Evolutionary conservation across 2,113 vertebrate genomes (phyloP), one percentile per base, ranked within the genome.

Genomic region (Leptobrachium ailaonicum): DNA sequence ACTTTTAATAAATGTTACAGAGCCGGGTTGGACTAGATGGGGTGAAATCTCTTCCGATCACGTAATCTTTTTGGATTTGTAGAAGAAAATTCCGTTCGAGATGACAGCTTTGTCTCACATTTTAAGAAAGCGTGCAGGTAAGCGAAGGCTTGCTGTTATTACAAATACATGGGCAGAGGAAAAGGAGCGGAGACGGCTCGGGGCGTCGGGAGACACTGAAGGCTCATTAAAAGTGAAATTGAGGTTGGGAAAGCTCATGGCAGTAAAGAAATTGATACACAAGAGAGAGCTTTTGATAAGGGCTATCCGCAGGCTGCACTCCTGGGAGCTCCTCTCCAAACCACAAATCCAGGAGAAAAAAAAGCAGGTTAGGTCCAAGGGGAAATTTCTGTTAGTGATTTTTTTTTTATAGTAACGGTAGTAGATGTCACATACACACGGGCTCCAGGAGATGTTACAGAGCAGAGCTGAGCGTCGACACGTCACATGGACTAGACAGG

Each of bases 161-260:
- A 7, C 11, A 60, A 3, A 60, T 14, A 60, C 56, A 11, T 54
- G 3, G 56, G 56, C 10, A 14, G 56, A 60, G 56, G 56, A 2
- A 12, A 11, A 12, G 6, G 4, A 60, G 53, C 44, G 50, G 54
- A 73, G 11, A 11, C 1, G 14, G 41, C 62, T 13, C 6, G 44
- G n/a, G 54, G 56, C 50, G 50, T 66, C 72, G 41, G 20, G 44
- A 41, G 70, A 63, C 78, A 41, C 71, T 53, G 20, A 71, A 66
- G 78, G 63, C 78, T 74, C 64, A 74, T 80, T 80, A 73, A 74
- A 74, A 50, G 20, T 41, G 41, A 80, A 67, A 54, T 60, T 32
- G n/a, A 12, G 63, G 8, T 44, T 66, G 42, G 50, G 69, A 62
- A n/a, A 71, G 41, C 42, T 45, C 12, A 14, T 13, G 62, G 71